Base-by-base conservation (phyloP, 1,140 invertebrate genomes). In the Eufriesea mexicana region DNA sequence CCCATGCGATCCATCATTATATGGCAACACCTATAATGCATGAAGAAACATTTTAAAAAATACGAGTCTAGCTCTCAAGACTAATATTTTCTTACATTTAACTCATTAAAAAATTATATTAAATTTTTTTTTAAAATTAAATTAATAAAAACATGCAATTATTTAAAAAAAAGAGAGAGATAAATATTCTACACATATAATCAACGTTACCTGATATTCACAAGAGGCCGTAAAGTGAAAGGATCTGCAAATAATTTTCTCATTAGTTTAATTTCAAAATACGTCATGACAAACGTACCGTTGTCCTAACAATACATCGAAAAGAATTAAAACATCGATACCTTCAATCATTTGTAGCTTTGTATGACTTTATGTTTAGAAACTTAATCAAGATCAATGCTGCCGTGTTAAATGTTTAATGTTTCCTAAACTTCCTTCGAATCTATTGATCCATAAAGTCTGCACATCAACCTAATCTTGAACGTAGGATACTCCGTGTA, bases 321-420 rank as follows among this genome's bases (percentile, higher is more conserved):
- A 35, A 35, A 35, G 35, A 35, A 35, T 35, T 35, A 1, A 35
- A 35, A 4, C 35, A 35, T 35, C 35, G 35, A 35, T 35, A 35
- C 35, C 35, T 35, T 35, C 35, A 4, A 79, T 25, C 16, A 47
- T 74, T 47, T 57, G 12, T 45, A 79, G 47, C 23, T 61, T 8
- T 16, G 8, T 72, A 73, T 25, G 16, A 42, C 45, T 23, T 49
- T 79, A 16, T 57, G 4, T 70, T 23, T 64, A 54, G 23, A 25
- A 35, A 42, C 18, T 61, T 51, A 5, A 45, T n/a, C 28, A 42
- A 14, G 18, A 51, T 49, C 18, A 25, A 45, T 55, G 47, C 67
- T 35, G 28, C 18, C 5, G n/a, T 54, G 57, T 73, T 79, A 18
- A n/a, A 54, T 72, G 68, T 79, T 73, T 6, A 62, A 54, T 79